Evolutionary conservation across 2,888 invertebrate genomes (phyloP), one percentile per base, ranked within the genome.

Genomic region (Xestia c-nigrum): DNA sequence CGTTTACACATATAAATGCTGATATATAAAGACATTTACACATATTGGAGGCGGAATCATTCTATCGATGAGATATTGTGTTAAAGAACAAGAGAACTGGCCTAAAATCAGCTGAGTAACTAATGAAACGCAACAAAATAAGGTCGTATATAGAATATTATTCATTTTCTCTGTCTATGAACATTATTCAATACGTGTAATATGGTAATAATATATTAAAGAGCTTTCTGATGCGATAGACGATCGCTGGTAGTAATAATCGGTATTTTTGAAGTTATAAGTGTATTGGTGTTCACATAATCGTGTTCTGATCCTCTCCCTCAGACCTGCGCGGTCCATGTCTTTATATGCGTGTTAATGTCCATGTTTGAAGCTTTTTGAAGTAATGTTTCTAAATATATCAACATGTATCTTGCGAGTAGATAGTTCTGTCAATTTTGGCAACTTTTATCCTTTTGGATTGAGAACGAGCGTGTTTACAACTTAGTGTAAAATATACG

Each of bases 271-370:
- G 73, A 86, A 85, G 80, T 86, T 86, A 84, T 87, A 88, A 87
- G 88, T 91, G 87, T 91, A 86, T 93, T 77, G 92, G 87, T 91
- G 91, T 92, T 90, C 88, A 89, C 85, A 70, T 81, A 79, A 40
- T 77, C 76, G 76, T 88, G 76, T 84, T 69, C 61, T 76, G 68
- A 64, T 38, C 71, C 72, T 50, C 21, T 12, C n/a, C 5, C 52
- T 46, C 12, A 40, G 38, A 55, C 68, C 74, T 59, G 69, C 43
- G 66, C 67, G 68, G 46, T 70, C 66, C 72, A 31, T 64, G 47
- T 78, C 69, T 66, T 61, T 59, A 59, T 80, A 63, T 72, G 80
- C 68, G 80, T 88, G 85, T 87, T 65, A 59, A 75, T 81, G 80
- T 86, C 86, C 80, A 80, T 77, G 80, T 84, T 77, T 80, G 67